Percentiles rank a stretch among this genome's conserved stretches.
Conservation (phyloP, 2,888 invertebrate species). For the Hirtodrosophila duncani region DNA sequence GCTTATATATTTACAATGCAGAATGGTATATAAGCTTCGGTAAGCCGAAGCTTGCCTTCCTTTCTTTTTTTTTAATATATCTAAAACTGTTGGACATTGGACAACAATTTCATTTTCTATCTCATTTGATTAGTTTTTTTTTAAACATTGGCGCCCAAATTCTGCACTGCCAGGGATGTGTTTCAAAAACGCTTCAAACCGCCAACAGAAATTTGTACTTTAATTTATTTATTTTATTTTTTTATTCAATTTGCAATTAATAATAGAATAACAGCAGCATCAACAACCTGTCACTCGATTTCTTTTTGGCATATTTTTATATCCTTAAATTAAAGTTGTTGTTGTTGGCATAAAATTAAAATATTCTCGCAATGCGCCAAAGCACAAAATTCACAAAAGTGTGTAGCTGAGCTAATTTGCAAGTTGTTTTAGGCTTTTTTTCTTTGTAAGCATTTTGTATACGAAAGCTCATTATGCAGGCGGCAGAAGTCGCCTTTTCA, state of each 20-base stretch:
- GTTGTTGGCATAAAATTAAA: too few relatives aligned
- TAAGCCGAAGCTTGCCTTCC: not conserved
- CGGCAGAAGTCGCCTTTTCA: too few relatives aligned
- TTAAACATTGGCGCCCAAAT: constrained; percentile 62
- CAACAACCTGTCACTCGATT: too few relatives aligned
- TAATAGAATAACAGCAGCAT: too few relatives aligned
- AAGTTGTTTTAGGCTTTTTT: too few relatives aligned
- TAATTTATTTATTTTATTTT: not conserved
- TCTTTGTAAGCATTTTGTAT: too few relatives aligned
- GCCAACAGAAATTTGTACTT: constrained; percentile 41
- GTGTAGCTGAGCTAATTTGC: too few relatives aligned
- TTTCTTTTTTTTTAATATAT: too few relatives aligned
- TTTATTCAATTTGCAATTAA: constrained; percentile 26
- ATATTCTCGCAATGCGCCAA: too few relatives aligned
- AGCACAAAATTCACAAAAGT: too few relatives aligned
- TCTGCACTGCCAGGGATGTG: constrained; percentile 48
- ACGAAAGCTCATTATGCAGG: too few relatives aligned
- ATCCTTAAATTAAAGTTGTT: constrained; percentile 40
- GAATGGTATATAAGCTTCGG: too few relatives aligned
- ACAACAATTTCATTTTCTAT: constrained; percentile 5
- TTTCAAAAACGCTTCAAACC: constrained; percentile 51
- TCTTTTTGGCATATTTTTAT: constrained; percentile 34
- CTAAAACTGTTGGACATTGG: not conserved
- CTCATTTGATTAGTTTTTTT: constrained; percentile 27
- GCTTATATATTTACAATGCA: not conserved